Conservation (phyloP, 1,140 invertebrate genomes). For the Drosophila novamexicana region DNA sequence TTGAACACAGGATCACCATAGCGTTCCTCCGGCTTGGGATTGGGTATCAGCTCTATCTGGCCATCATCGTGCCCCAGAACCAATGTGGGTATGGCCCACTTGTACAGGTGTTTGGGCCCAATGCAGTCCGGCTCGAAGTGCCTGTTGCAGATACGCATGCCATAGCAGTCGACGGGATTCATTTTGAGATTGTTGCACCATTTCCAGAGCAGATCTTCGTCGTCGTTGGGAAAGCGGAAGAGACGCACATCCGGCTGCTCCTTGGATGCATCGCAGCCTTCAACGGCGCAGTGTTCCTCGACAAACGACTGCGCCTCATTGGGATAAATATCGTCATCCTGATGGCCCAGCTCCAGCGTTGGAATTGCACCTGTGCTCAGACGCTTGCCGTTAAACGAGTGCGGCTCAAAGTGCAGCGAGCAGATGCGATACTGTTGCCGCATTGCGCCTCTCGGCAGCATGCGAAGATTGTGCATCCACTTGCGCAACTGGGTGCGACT, state of each 20-base stretch:
- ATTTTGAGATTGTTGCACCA: constrained; percentile 82
- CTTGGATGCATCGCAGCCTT: constrained; percentile 63
- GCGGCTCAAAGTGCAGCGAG: constrained; percentile 72
- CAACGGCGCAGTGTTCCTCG: constrained; percentile 70
- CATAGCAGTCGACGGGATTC: constrained; percentile 72
- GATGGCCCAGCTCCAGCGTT: constrained; percentile 72
- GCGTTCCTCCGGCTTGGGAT: constrained; percentile 70
- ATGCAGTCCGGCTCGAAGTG: constrained; percentile 76
- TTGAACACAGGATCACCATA: constrained; percentile 71
- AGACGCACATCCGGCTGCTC: constrained; percentile 72
- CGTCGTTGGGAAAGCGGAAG: constrained; percentile 75
- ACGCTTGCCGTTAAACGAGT: constrained; percentile 72
- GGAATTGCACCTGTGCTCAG: constrained; percentile 73
- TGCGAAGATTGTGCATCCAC: constrained; percentile 77
- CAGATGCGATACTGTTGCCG: constrained; percentile 70
- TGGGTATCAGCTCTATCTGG: constrained; percentile 63
- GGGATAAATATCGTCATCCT: constrained; percentile 70
- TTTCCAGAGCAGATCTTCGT: constrained; percentile 78
- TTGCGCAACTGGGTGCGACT: constrained; percentile 68
- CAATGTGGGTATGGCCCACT: constrained; percentile 74
- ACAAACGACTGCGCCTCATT: constrained; percentile 75
- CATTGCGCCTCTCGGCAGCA: constrained; percentile 50
- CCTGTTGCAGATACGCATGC: constrained; percentile 75
- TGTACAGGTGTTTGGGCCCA: constrained; percentile 69
- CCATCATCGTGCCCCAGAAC: constrained; percentile 69